Conservation (phyloP, 2,888 invertebrate species). For the Stictocephala bisonia region DNA sequence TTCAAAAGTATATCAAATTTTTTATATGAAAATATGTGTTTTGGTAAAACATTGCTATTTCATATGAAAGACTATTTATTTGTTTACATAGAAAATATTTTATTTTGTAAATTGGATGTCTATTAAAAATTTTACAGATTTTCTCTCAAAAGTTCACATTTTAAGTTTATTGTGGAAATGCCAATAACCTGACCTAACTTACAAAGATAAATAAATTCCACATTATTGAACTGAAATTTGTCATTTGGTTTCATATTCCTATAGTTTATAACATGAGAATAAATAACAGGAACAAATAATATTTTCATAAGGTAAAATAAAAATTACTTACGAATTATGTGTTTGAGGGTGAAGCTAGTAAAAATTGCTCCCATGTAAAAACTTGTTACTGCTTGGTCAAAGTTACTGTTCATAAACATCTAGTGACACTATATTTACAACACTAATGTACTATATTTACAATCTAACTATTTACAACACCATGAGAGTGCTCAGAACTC, state of each 20-base stretch:
- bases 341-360: slow-evolving; percentile 3
- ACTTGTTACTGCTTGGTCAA: neutral
- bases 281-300: slow-evolving; percentile 15
- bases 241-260: neutral
- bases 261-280: slow-evolving; percentile 8
- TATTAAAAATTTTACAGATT: neutral
- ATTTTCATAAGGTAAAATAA: slow-evolving; percentile 1
- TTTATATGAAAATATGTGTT: neutral
- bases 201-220: slow-evolving; percentile 4
- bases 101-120: slow-evolving; percentile 7
- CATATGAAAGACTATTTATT: slow-evolving; percentile 16
- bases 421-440: neutral
- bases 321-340: slow-evolving; percentile 7
- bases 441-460: slow-evolving; percentile 22
- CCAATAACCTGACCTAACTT: neutral
- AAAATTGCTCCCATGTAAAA: neutral
- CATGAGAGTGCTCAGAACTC: slow-evolving; percentile 15
- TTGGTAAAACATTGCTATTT: neutral
- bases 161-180: neutral
- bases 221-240: slow-evolving; percentile 3
- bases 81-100: slow-evolving; percentile 9
- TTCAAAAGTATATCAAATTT: neutral
- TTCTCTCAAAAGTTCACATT: slow-evolving; percentile 2
- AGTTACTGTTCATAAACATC: slow-evolving; percentile 17
- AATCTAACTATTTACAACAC: slow-evolving; percentile 11